Conservation (phyloP, 1,140 invertebrate species). For the Lepidurus apus region DNA sequence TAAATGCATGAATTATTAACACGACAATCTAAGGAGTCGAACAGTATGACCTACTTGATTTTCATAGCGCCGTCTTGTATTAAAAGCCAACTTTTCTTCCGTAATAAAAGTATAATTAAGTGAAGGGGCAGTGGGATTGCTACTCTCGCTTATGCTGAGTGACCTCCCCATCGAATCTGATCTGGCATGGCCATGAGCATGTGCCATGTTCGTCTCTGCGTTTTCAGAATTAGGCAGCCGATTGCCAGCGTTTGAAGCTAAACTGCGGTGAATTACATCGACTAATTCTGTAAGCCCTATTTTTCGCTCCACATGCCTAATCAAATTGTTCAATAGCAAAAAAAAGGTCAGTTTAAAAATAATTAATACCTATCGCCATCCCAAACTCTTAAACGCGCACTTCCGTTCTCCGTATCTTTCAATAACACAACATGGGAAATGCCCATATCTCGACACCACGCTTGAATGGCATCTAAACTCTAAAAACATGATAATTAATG, state of each 20-base stretch:
- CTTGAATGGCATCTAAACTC: conserved; percentile 60
- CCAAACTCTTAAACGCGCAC: conserved; percentile 54
- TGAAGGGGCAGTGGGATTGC: conserved; percentile 17
- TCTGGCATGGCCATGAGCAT: not conserved
- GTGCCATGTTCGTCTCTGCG: conserved; percentile 30
- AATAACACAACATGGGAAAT: conserved; percentile 62
- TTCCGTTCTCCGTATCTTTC: conserved; percentile 58
- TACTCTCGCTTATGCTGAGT: conserved; percentile 30
- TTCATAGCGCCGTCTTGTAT: conserved; percentile 41
- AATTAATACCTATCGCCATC: conserved; percentile 51
- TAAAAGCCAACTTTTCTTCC: conserved; percentile 40
- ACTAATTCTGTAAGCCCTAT: conserved; percentile 52
- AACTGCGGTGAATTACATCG: conserved; percentile 53
- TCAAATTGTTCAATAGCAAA: not conserved
- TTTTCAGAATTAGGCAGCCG: conserved; percentile 24
- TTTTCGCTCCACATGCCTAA: conserved; percentile 57
- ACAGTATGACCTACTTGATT: conserved; percentile 40
- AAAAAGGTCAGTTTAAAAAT: not conserved
- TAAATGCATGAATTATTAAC: not conserved
- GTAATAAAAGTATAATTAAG: conserved; percentile 34
- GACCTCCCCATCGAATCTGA: conserved; percentile 28
- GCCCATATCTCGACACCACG: conserved; percentile 56
- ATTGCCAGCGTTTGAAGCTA: conserved; percentile 6
- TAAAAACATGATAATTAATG: conserved; percentile 40
- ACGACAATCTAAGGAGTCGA: conserved; percentile 35